Evolutionary conservation across 1,140 invertebrate genomes (phyloP).

Genomic region (Rhynchophorus ferrugineus): DNA sequence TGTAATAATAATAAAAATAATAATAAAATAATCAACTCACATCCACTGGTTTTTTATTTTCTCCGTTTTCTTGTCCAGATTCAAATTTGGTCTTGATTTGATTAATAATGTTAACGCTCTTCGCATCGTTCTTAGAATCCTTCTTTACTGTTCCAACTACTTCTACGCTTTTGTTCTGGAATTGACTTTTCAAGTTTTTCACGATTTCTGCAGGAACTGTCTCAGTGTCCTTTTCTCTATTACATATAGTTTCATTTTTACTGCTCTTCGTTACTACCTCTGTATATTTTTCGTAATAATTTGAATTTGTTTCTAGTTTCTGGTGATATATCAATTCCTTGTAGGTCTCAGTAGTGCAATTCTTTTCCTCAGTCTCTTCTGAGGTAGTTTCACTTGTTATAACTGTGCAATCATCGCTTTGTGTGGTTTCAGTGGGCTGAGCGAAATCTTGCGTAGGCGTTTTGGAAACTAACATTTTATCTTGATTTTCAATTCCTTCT

Average conservation of each 20-base stretch:
- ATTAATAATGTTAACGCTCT: conserved; percentile 32
- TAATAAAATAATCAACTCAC: conserved; percentile 24
- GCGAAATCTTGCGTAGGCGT: conserved; percentile 1
- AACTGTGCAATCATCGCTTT: not conserved
- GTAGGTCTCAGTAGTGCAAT: conserved; percentile 19
- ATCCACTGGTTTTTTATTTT: conserved; percentile 19
- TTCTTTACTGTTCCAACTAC: conserved; percentile 17
- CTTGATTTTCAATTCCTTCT: not conserved
- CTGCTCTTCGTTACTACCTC: conserved; percentile 22
- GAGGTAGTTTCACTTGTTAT: too few species aligned
- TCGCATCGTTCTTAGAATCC: conserved; percentile 21
- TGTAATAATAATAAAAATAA: too few species aligned
- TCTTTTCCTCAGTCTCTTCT: conserved; percentile 11
- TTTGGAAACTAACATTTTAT: not conserved
- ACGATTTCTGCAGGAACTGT: conserved; percentile 30
- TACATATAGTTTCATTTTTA: conserved; percentile 11
- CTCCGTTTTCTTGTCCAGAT: conserved; percentile 15
- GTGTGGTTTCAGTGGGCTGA: not conserved
- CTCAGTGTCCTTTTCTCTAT: conserved; percentile 28
- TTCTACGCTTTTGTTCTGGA: conserved; percentile 22
- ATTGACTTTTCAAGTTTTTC: conserved; percentile 33
- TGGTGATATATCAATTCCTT: conserved; percentile 22
- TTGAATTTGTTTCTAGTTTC: conserved; percentile 19
- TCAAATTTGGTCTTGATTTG: conserved; percentile 37
- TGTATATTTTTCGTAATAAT: conserved; percentile 25